A percentile compares a stretch with the other conserved stretches of the same genome.
These are phyloP conservation scores for Stenolophus ochropezus DNA, from an alignment of 2,888 invertebrate species.

Conservation along the genomic window DNA sequence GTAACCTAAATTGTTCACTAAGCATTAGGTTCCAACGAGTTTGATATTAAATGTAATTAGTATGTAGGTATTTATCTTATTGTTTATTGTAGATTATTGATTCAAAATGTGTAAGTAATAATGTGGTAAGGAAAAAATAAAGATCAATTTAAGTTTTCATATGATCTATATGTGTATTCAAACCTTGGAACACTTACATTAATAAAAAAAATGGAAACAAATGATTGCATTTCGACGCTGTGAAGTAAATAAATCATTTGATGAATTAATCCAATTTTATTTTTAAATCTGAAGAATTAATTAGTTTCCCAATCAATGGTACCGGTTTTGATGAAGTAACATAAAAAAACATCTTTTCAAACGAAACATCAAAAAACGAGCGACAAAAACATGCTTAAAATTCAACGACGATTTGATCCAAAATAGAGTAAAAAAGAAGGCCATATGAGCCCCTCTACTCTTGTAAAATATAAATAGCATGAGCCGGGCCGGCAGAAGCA, in stretches of 20 bases:
- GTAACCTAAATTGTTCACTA: too few relatives aligned
- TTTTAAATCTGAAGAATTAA: constrained; percentile 18
- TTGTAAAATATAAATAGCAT: constrained; percentile 3
- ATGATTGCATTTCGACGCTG: not conserved
- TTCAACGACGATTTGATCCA: constrained; percentile 28
- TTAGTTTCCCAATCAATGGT: constrained; percentile 24
- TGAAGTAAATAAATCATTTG: not conserved
- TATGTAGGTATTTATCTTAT: too few relatives aligned
- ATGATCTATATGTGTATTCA: too few relatives aligned
- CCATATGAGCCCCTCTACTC: not conserved
- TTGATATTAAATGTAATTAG: too few relatives aligned
- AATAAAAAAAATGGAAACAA: not conserved
- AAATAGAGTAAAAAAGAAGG: constrained; percentile 33
- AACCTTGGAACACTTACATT: too few relatives aligned
- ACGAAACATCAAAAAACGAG: constrained; percentile 1
- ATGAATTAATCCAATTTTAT: not conserved
- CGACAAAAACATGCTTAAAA: constrained; percentile 17
- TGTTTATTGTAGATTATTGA: too few relatives aligned
- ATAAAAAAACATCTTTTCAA: constrained; percentile 25
- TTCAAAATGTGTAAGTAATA: too few relatives aligned
- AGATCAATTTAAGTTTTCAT: too few relatives aligned
- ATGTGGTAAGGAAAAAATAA: too few relatives aligned
- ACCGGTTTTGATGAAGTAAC: constrained; percentile 37
- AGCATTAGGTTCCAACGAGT: too few relatives aligned
- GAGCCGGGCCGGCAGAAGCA: not conserved